Conservation (phyloP, 2,888 invertebrate genomes). For the Drosophila pegasa region DNA sequence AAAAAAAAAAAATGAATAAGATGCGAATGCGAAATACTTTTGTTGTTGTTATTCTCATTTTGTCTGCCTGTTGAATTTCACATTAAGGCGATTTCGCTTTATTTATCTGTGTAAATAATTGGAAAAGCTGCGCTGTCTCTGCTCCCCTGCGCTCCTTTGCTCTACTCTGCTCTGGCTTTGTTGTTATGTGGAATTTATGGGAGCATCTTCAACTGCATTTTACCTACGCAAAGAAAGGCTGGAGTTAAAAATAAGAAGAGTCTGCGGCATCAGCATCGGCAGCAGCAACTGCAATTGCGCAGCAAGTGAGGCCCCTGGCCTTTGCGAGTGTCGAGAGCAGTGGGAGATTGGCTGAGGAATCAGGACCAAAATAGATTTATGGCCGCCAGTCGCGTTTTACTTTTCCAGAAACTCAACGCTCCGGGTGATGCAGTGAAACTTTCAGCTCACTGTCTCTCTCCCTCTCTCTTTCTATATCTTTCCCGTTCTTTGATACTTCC, state of each 20-base stretch:
- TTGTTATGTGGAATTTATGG: constrained; percentile 56
- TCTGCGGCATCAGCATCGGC: constrained; percentile 28
- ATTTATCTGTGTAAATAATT: constrained; percentile 66
- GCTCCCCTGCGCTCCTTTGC: no score
- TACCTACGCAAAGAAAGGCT: constrained; percentile 74
- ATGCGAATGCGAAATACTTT: constrained; percentile 4
- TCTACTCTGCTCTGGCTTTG: neutral
- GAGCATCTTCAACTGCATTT: constrained; percentile 51
- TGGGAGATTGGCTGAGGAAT: constrained; percentile 54
- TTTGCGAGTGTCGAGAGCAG: constrained; percentile 12
- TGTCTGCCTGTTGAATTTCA: constrained; percentile 56
- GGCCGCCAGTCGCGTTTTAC: constrained; percentile 60
- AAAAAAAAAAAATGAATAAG: neutral
- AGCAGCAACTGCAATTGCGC: constrained; percentile 66
- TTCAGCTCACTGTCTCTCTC: constrained; percentile 14
- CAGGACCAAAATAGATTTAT: constrained; percentile 79
- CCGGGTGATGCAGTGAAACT: constrained; percentile 60
- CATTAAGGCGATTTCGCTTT: constrained; percentile 60
- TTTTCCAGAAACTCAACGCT: constrained; percentile 62
- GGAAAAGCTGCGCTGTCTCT: constrained; percentile 41
- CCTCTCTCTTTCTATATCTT: neutral
- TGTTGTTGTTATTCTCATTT: constrained; percentile 17
- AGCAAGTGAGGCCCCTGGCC: constrained; percentile 56
- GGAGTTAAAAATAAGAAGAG: constrained; percentile 68
- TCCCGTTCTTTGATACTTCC: constrained; percentile 42